Base-by-base conservation (phyloP, 1,140 invertebrate genomes). In the Uloborus diversus region DNA sequence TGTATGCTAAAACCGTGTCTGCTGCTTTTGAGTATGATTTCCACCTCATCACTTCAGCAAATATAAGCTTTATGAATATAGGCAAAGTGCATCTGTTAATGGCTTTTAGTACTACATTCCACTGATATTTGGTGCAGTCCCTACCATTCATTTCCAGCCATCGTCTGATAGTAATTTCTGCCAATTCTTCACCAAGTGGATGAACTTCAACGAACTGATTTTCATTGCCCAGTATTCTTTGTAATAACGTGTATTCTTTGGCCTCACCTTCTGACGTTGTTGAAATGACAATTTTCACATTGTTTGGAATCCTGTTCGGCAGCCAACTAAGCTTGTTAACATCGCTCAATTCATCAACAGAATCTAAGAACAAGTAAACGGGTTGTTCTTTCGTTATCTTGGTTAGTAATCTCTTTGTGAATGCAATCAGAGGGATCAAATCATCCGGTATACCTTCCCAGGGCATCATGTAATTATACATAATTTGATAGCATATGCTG, bases 241-340 rank as follows among this genome's bases (percentile, higher is more conserved):
- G 88, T 0, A 98, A 86, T 1, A 96, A 90, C 84, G 94, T 91
- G 86, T 95, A 96, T 84, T 96, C 94, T 84, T 91, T 90, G 0
- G 94, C 96, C 1, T 92, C 90, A 85, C 94, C 93, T 85, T 96
- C 94, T 23, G 93, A 92, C 0, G 94, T 94, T 83, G 94, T 95
- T 2, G 94, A 96, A 33, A 98, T 91, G 42, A 99, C 93, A 81
- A 98, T 92, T 90, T 98, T 98, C 83, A 96, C 97, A 87, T 98
- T 89, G 0, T 90, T 88, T 0, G 97, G 96, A 25, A 99, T 87
- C 76, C 93, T 90, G 0, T 95, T 95, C 0, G 97, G 97, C 83
- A 99, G 88, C 97, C 97, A 99, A 0, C 96, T 95, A 42, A 99
- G 91, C 87, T 97, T 96, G 85, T 98, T 98, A 37, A 95, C 94